phyloP scores from a whole-genome alignment of 2,113 vertebrate species.

The cat (Felis catus) region F.catus_Fca126_mat1.0 CM031412.1:165317501-165318000 shows the following conservation, averaged over 20 bases:
- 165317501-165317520: not conserved
- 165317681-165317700: too few relatives aligned
- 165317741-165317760: not conserved
- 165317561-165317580: not conserved
- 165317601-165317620: not conserved
- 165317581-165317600: not conserved
- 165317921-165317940: not conserved
- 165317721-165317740: not conserved
- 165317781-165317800: not conserved
- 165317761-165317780: not conserved
- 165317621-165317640: not conserved
- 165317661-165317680: not conserved
- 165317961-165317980: not conserved
- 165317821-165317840: not conserved
- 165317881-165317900: not conserved
- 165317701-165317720: not conserved
- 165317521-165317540: not conserved
- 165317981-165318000: not conserved
- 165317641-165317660: too few relatives aligned
- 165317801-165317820: not conserved
- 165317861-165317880: not conserved
- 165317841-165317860: too few relatives aligned
- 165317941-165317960: not conserved
- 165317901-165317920: not conserved
- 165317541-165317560: not conserved